Base-by-base conservation (phyloP, 2,113 vertebrate species). In the Mobula hypostoma region DNA sequence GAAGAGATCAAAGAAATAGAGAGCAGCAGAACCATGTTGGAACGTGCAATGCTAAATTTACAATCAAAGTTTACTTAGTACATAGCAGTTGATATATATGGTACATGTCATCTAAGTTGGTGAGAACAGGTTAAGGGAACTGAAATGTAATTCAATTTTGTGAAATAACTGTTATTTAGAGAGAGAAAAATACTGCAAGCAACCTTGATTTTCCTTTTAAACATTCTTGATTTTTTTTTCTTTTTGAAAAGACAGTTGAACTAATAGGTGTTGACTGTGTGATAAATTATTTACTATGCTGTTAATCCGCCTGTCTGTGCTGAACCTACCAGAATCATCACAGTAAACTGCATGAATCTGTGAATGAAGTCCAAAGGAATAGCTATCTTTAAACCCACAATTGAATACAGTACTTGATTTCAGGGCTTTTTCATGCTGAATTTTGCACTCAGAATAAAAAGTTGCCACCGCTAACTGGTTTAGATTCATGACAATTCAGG, bases 341-440 rank as follows among this genome's bases (percentile, higher is more conserved):
- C 68, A 93, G 19, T 93, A n/a, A 74, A 48, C 91, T 74, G 58
- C 9, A 24, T 12, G 19, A 93, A 70, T 27, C 24, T 70, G 8
- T 48, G 21, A 11, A 74, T 56, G 36, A 15, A 15, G 61, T 90
- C 85, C 58, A 0, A 21, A 76, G 40, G 40, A 76, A 93, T 56
- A 93, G 27, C 90, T 93, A 93, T 74, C 56, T 92, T 56, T 29
- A 93, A 93, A 93, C 70, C n/a, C 36, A 72, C 17, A 66, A 90
- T 66, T 90, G 32, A 90, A 5, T 88, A 36, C 0, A 36, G 36
- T 36, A 72, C 19, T 92, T 40, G 90, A 17, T 72, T 92, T 92
- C 91, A 74, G 19, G 72, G 66, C 32, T 68, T 36, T 40, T 91
- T 32, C 24, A 74, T 74, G 36, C 70, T 7, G 8, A 93, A 70